Evolutionary conservation across 92 coral and sea anemone genomes (phyloP).

Genomic region (Epizoanthus fatuus): DNA sequence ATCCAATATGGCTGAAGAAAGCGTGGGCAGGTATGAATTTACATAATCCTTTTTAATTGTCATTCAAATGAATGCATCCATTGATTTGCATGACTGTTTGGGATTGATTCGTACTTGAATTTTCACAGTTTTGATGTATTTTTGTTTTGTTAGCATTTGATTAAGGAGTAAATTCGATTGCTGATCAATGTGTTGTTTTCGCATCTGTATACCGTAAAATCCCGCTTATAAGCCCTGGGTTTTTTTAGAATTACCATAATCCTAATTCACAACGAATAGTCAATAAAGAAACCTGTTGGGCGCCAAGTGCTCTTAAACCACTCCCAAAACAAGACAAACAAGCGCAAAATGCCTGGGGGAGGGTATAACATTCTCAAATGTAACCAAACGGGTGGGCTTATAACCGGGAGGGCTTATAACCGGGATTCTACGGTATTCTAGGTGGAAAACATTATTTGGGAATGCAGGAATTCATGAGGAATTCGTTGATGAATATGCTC

Average conservation of each 20-base stretch:
- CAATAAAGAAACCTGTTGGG: no score
- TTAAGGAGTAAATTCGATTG: neutral
- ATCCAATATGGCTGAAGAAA: neutral
- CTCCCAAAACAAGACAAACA: no score
- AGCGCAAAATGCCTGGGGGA: no score
- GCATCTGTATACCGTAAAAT: no score
- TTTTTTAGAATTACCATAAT: no score
- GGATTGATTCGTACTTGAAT: neutral
- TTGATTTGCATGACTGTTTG: neutral
- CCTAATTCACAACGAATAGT: no score
- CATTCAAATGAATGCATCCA: constrained; percentile 9
- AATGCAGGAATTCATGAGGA: neutral
- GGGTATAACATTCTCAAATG: no score
- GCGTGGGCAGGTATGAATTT: neutral
- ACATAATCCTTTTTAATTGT: neutral
- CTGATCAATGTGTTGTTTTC: neutral
- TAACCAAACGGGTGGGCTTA: no score
- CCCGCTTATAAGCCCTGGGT: no score
- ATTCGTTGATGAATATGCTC: constrained; percentile 1
- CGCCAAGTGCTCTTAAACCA: no score
- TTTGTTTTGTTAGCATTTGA: neutral
- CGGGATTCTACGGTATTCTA: neutral
- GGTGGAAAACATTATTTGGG: neutral
- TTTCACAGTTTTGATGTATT: neutral
- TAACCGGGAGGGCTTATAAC: no score